Conservation (phyloP, 2,113 vertebrate species). For the Tupaia chinensis region DNA sequence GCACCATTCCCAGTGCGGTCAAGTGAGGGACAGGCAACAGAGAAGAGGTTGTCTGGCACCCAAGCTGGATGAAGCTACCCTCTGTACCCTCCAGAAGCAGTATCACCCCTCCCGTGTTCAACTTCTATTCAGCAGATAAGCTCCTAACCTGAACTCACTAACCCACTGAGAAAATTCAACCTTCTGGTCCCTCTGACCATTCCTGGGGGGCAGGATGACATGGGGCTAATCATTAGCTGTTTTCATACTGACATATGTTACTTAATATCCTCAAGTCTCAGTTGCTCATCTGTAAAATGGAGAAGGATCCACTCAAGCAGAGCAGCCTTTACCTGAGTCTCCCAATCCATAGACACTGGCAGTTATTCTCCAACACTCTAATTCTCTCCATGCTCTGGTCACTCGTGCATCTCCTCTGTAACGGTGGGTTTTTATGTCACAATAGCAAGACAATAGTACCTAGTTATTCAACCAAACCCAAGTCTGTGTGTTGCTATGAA, state of each 20-base stretch:
- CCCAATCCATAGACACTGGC: neutral
- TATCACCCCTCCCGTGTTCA: fast-evolving
- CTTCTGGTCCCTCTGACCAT: neutral
- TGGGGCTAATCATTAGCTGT: neutral
- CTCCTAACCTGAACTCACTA: neutral
- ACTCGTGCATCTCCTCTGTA: neutral
- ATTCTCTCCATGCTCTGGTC: neutral
- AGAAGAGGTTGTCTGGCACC: neutral
- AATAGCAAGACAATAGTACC: fast-evolving
- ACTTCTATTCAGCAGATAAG: neutral
- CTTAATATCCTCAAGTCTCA: neutral
- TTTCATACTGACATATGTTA: neutral
- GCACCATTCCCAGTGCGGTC: fast-evolving
- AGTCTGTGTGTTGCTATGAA: neutral
- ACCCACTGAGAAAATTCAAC: neutral
- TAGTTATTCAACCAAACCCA: neutral
- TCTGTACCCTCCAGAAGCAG: neutral
- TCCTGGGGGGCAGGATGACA: neutral
- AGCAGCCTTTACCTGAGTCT: neutral
- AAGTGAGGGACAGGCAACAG: too few species aligned
- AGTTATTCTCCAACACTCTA: neutral
- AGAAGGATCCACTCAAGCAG: neutral
- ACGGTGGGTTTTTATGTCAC: neutral
- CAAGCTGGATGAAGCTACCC: neutral
- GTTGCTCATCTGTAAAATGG: neutral